Conservation (phyloP, 2,888 invertebrate genomes). For the Crossocerus cetratus region DNA sequence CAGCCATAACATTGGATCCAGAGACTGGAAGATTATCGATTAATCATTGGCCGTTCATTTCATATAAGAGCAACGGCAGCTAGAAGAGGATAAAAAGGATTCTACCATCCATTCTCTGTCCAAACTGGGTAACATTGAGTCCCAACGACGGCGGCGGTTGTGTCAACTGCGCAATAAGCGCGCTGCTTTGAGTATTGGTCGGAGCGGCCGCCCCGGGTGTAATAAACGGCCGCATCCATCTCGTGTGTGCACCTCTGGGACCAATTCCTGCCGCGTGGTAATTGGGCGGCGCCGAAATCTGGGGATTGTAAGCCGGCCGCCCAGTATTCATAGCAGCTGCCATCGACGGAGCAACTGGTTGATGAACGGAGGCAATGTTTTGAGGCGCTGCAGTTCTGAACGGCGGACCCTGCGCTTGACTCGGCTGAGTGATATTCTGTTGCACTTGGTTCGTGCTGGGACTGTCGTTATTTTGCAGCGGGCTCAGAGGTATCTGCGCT, state of each 20-base stretch:
- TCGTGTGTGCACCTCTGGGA: conserved; percentile 63
- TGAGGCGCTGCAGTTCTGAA: conserved; percentile 68
- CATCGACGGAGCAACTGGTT: conserved; percentile 66
- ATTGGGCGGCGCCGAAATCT: conserved; percentile 77
- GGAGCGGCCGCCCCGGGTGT: conserved; percentile 62
- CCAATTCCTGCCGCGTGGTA: conserved; percentile 75
- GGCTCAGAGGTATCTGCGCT: conserved; percentile 78
- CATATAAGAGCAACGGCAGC: not conserved
- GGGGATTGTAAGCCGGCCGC: conserved; percentile 73
- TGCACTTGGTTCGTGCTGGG: conserved; percentile 77
- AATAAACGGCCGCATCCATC: conserved; percentile 71
- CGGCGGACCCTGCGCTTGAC: conserved; percentile 73
- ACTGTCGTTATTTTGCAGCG: conserved; percentile 79
- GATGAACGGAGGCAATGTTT: conserved; percentile 73
- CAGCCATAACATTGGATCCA: conserved; percentile 68
- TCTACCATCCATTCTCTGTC: conserved; percentile 76
- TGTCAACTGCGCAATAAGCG: conserved; percentile 80
- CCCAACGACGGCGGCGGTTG: conserved; percentile 79
- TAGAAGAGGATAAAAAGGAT: not conserved
- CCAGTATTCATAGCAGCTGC: conserved; percentile 68
- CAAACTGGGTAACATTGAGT: conserved; percentile 77
- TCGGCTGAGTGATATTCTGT: conserved; percentile 67
- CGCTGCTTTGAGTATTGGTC: conserved; percentile 78
- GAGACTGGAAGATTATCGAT: conserved; percentile 46
- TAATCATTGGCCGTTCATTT: not conserved